Conservation (phyloP, 2,113 vertebrate species). For the Progne subis region DNA sequence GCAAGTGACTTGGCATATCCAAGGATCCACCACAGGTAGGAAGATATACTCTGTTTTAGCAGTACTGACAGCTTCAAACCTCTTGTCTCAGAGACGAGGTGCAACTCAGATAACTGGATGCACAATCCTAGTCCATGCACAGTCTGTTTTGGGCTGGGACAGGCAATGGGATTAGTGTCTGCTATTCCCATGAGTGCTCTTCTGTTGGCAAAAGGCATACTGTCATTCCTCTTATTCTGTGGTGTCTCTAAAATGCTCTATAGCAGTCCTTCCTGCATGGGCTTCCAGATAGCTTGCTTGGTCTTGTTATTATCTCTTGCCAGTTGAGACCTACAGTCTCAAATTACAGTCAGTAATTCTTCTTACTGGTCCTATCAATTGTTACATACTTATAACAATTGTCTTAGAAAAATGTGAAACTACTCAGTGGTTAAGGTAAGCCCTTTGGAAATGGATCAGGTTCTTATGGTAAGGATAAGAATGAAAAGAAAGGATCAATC, state of each 20-base stretch:
- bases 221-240: not conserved
- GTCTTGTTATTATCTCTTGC: not conserved
- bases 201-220: not conserved
- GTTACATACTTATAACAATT: not conserved
- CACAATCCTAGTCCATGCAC: not conserved
- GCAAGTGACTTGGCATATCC: rapidly evolving
- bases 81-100: not conserved
- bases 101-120: not conserved
- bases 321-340: not conserved
- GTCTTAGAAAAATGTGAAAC: not conserved
- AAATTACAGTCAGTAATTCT: not conserved
- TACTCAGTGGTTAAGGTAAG: not conserved
- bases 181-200: not conserved
- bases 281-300: not conserved
- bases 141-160: not conserved
- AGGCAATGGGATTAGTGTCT: not conserved
- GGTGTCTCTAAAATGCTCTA: not conserved
- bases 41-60: not conserved
- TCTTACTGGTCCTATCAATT: not conserved
- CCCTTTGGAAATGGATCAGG: not conserved
- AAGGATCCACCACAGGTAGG: not conserved
- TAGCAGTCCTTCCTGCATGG: not conserved
- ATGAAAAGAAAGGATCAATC: not conserved
- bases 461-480: not conserved
- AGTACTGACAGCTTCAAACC: not conserved